Evolutionary conservation across 2,113 vertebrate species (phyloP).

Genomic region (Callipepla squamata): DNA sequence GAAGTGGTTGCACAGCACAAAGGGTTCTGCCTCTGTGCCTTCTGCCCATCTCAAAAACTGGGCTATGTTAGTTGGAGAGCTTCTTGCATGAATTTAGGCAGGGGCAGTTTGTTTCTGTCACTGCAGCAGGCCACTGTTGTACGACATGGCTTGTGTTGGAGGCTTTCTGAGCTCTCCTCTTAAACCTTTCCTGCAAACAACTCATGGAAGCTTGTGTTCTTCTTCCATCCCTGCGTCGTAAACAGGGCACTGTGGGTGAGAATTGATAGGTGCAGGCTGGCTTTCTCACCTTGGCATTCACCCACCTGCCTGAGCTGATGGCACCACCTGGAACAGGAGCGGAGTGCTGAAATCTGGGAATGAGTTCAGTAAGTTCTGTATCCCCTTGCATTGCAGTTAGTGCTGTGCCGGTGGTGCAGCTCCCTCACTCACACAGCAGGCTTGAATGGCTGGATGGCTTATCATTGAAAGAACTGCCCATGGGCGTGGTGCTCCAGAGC

Average conservation of each 20-base stretch:
- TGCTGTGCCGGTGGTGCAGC: fast-evolving
- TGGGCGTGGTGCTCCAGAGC: neutral
- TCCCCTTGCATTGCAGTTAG: neutral
- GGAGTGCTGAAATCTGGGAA: neutral
- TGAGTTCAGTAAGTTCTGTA: neutral
- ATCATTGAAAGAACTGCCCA: neutral
- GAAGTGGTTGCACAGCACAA: neutral
- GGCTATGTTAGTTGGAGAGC: fast-evolving
- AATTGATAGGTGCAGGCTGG: neutral
- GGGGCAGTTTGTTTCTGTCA: neutral
- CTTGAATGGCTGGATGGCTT: neutral
- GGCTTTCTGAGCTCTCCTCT: neutral
- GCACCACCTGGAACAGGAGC: neutral
- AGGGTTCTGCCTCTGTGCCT: neutral
- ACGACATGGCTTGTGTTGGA: neutral
- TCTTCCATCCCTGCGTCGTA: neutral
- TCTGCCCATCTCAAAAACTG: neutral
- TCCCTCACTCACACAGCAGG: neutral
- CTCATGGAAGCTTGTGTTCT: neutral
- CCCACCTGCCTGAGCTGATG: neutral
- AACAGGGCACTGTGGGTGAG: neutral
- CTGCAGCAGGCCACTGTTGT: neutral
- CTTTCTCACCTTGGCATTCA: conserved; percentile 11
- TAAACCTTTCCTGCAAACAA: neutral
- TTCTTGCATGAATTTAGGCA: neutral